Percentiles rank a stretch among this genome's conserved stretches.
Evolutionary conservation across 2,113 vertebrate genomes (phyloP).

Genomic region (Empidonax alnorum): DNA sequence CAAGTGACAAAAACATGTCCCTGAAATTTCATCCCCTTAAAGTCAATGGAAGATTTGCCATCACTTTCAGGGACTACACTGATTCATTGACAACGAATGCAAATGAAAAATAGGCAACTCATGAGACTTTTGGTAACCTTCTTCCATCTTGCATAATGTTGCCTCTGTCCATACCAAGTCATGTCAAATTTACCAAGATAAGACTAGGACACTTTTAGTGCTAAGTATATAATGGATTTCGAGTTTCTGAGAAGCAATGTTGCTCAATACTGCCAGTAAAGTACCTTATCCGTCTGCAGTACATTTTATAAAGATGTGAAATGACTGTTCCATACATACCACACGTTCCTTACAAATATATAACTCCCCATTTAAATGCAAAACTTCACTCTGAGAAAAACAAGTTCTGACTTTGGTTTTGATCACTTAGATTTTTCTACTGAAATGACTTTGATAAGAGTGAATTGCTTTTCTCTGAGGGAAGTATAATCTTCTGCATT

Average conservation of each 20-base stretch:
- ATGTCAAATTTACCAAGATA: neutral
- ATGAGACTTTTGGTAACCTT: neutral
- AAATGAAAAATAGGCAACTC: neutral
- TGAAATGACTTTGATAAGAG: neutral
- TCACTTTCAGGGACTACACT: neutral
- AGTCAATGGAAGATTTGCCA: neutral
- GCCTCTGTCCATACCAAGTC: neutral
- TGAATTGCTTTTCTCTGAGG: neutral
- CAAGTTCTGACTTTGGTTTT: neutral
- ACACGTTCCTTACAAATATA: neutral
- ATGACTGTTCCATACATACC: neutral
- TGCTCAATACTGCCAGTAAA: neutral
- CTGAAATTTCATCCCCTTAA: neutral
- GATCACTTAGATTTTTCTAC: neutral
- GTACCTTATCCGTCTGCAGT: neutral
- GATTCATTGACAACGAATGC: neutral
- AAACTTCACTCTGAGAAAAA: neutral
- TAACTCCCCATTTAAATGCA: conserved; percentile 2
- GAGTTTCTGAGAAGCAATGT: neutral
- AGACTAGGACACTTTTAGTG: neutral
- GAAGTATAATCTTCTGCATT: neutral
- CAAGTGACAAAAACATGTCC: neutral
- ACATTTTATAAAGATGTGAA: neutral
- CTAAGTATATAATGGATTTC: neutral
- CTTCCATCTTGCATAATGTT: neutral